Evolutionary conservation across 2,113 vertebrate species (phyloP).

Genomic region (Sebastes schlegelii): DNA sequence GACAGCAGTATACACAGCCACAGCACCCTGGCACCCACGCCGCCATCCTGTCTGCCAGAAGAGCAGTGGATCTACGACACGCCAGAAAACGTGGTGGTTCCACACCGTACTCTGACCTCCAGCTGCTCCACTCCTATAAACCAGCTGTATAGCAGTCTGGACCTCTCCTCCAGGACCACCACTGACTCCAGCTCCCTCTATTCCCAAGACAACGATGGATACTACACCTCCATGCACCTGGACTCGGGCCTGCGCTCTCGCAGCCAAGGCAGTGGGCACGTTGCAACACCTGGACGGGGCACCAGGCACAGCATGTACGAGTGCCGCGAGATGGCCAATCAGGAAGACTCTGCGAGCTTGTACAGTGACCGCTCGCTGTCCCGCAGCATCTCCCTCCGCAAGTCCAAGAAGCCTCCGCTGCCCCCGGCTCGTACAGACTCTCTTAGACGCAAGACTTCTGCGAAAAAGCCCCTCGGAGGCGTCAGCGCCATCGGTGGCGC

Average conservation of each 20-base stretch:
- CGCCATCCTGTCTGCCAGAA: conserved; percentile 66
- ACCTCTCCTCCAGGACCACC: conserved; percentile 83
- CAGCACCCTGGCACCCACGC: conserved; percentile 70
- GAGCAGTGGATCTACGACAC: conserved; percentile 88
- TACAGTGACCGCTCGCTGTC: conserved; percentile 88
- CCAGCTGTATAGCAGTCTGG: conserved; percentile 90
- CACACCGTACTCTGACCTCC: conserved; percentile 82
- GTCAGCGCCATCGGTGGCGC: conserved; percentile 52
- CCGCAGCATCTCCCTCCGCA: conserved; percentile 94
- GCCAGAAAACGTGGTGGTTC: conserved; percentile 79
- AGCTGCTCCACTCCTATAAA: conserved; percentile 88
- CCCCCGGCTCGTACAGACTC: conserved; percentile 96
- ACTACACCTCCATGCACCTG: conserved; percentile 86
- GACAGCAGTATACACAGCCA: conserved; percentile 82
- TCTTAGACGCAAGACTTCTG: conserved; percentile 87
- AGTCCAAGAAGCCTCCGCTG: conserved; percentile 93
- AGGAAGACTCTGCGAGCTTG: conserved; percentile 78
- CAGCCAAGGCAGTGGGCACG: conserved; percentile 73
- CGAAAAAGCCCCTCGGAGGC: conserved; percentile 82
- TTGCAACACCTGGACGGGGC: conserved; percentile 80
- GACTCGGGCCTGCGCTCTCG: conserved; percentile 85
- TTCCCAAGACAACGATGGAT: conserved; percentile 90
- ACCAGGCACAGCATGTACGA: conserved; percentile 91
- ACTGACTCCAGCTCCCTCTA: conserved; percentile 89
- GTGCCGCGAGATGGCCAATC: conserved; percentile 82